phyloP scores from a whole-genome alignment of 2,113 vertebrate genomes.

The Micronycteris hirsuta region DNA sequence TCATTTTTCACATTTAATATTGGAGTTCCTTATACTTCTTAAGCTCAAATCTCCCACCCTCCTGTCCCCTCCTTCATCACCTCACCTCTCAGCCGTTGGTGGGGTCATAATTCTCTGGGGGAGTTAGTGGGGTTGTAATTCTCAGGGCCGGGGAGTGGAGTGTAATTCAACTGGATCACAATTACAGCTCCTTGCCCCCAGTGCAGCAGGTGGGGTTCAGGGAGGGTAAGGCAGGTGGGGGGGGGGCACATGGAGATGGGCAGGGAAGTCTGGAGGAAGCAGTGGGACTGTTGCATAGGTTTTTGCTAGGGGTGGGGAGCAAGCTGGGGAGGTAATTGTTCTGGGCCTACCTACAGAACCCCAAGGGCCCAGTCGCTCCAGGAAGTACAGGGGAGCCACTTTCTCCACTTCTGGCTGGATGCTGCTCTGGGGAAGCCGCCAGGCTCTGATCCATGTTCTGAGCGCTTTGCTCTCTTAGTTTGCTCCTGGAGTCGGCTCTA shows the following conservation, averaged over 20 bases:
- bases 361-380: rapidly evolving
- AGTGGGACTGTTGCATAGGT: too few species aligned
- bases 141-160: neutral
- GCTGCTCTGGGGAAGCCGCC: rapidly evolving
- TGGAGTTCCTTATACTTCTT: neutral
- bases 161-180: neutral
- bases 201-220: neutral
- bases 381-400: rapidly evolving
- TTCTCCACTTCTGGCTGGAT: rapidly evolving
- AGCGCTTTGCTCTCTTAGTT: neutral
- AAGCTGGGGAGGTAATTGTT: rapidly evolving
- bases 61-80: neutral
- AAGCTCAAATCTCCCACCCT: neutral
- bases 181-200: neutral
- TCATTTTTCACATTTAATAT: neutral
- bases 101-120: neutral
- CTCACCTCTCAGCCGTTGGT: neutral
- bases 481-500: neutral
- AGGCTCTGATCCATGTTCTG: neutral
- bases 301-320: neutral
- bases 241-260: neutral
- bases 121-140: neutral
- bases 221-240: neutral
- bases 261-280: too few species aligned
- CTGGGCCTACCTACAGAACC: neutral